A percentile compares a stretch with the other conserved stretches of the same genome.
Conservation (phyloP, 2,797 vertebrate species). For the Channa striata region DNA sequence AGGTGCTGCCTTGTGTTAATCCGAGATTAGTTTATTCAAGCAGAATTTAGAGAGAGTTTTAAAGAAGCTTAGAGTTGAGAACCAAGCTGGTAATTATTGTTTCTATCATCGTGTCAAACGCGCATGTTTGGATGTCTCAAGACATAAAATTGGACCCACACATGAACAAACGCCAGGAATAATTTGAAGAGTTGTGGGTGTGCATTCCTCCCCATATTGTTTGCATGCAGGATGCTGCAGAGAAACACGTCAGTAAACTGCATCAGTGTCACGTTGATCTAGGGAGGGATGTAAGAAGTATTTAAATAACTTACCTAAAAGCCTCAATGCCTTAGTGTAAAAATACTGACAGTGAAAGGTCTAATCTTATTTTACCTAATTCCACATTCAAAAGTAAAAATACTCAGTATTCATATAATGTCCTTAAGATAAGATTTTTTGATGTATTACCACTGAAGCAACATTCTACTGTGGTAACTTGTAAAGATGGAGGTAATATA, state of each 20-base stretch:
- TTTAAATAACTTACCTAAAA: too few species aligned
- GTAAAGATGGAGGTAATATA: too few species aligned
- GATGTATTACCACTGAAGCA: too few species aligned
- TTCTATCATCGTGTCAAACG: conserved; percentile 37
- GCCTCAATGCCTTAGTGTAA: too few species aligned
- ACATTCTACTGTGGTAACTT: too few species aligned
- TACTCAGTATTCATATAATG: too few species aligned
- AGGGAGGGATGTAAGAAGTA: not conserved
- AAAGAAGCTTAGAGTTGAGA: conserved; percentile 34
- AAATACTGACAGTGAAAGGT: too few species aligned
- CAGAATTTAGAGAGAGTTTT: conserved; percentile 44
- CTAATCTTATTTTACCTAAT: too few species aligned
- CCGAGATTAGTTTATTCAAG: conserved; percentile 46
- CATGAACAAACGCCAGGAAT: not conserved
- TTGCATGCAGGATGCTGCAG: not conserved
- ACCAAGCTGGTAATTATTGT: conserved; percentile 41
- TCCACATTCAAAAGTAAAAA: too few species aligned
- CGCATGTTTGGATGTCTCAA: conserved; percentile 19
- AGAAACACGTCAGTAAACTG: not conserved
- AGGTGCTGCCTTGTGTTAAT: conserved; percentile 59
- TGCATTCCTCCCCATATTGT: not conserved
- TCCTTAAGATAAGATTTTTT: too few species aligned
- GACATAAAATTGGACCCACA: conserved; percentile 19
- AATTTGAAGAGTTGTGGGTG: conserved; percentile 9
- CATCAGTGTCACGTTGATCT: not conserved